These are phyloP conservation scores for Mallotus villosus DNA, from an alignment of 2,797 vertebrate genomes.

Conservation along the genomic window DNA sequence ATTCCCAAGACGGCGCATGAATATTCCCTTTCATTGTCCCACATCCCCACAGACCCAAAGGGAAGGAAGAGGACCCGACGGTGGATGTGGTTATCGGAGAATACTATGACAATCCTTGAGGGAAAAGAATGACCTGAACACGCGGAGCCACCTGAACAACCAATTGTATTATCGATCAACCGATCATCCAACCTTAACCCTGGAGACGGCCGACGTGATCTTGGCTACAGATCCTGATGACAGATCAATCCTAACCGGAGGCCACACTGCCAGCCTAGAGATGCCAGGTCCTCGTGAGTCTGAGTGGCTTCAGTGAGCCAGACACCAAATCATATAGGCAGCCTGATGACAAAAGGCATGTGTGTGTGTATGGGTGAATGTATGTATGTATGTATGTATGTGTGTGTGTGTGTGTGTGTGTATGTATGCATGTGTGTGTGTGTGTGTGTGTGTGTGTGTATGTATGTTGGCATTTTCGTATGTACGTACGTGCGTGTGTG, in stretches of 20 bases:
- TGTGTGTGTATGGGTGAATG: too few relatives aligned
- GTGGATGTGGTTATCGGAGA: neutral
- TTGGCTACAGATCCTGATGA: neutral
- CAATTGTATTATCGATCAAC: neutral
- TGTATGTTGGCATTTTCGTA: too few relatives aligned
- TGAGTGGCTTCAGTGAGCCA: neutral
- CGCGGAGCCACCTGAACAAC: neutral
- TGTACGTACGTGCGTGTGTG: too few relatives aligned
- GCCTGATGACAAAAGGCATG: constrained; percentile 23
- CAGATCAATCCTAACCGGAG: neutral
- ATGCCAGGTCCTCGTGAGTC: neutral
- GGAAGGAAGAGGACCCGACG: neutral
- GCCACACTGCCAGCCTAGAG: neutral
- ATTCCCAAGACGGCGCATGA: neutral
- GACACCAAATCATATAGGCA: constrained; percentile 51
- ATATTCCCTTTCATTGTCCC: neutral
- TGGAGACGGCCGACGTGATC: neutral
- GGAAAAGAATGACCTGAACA: neutral
- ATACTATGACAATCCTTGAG: neutral
- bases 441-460: too few relatives aligned
- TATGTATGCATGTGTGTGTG: too few relatives aligned
- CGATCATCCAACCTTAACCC: neutral
- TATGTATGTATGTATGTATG: too few relatives aligned
- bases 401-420: too few relatives aligned
- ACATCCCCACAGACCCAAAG: neutral